Percentiles rank a stretch among this genome's conserved stretches.
These are phyloP conservation scores for Sceliomorpha sp. DNA, from an alignment of 2,888 invertebrate genomes.

Conservation along the genomic window DNA sequence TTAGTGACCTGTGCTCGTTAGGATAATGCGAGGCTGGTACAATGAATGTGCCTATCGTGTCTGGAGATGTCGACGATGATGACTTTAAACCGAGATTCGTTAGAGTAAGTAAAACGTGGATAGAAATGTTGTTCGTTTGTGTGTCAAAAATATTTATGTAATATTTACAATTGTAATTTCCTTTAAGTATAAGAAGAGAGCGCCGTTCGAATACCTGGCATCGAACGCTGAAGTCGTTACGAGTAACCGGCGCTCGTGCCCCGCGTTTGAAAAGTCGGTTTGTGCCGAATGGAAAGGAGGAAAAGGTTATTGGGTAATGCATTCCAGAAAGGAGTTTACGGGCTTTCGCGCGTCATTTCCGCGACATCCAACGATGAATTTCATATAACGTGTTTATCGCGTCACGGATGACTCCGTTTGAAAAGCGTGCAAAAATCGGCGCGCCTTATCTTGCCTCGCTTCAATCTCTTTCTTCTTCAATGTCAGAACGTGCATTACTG, in stretches of 20 bases:
- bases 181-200: no score
- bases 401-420: no score
- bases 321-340: conserved; percentile 55
- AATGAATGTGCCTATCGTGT: conserved; percentile 78
- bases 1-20: conserved; percentile 11
- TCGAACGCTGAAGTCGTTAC: no score
- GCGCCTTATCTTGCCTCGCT: no score
- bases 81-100: conserved; percentile 75
- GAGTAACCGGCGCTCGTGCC: no score
- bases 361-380: conserved; percentile 55
- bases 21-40: conserved; percentile 63
- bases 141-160: conserved; percentile 9
- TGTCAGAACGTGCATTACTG: no score
- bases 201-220: no score
- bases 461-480: no score
- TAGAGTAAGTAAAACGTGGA: conserved; percentile 77
- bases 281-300: conserved; percentile 52
- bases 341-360: conserved; percentile 52
- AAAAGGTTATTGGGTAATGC: conserved; percentile 58
- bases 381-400: no score
- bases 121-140: no score
- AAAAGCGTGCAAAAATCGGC: no score
- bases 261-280: no score
- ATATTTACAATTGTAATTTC: not conserved
- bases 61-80: conserved; percentile 77